A percentile compares a stretch with the other conserved stretches of the same genome.
Evolutionary conservation across 2,888 invertebrate genomes (phyloP).

Genomic region (Nephrocerus scutellatus): DNA sequence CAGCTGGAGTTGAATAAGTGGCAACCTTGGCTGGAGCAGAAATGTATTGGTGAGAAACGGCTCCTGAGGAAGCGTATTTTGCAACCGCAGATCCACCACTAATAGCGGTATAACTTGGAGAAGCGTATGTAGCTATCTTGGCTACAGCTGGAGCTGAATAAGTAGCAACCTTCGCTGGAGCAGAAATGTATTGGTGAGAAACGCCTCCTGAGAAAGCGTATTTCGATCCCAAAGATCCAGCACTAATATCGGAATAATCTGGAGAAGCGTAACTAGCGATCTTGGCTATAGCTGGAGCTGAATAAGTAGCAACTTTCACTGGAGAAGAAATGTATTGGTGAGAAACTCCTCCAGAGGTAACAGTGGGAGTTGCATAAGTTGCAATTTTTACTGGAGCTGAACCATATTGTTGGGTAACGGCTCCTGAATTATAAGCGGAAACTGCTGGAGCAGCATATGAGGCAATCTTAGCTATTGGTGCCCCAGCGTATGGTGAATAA

Average conservation of each 20-base stretch:
- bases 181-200: constrained; percentile 13
- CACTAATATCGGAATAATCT: too few relatives aligned
- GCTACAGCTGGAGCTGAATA: constrained; percentile 33
- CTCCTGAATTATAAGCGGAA: constrained; percentile 10
- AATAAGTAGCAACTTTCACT: constrained; percentile 25
- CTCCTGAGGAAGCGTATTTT: constrained; percentile 17
- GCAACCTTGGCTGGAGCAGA: constrained; percentile 19
- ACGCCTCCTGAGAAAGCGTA: constrained; percentile 15
- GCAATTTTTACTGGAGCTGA: constrained; percentile 28
- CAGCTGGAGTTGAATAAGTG: constrained; percentile 21
- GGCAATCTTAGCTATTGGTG: constrained; percentile 21
- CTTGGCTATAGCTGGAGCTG: constrained; percentile 9
- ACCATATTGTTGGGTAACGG: too few relatives aligned
- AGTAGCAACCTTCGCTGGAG: constrained; percentile 23
- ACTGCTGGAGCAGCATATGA: constrained; percentile 21
- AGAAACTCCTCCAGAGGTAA: constrained; percentile 19
- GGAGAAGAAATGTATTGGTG: constrained; percentile 15
- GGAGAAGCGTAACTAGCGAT: constrained; percentile 9
- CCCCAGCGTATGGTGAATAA: constrained; percentile 28
- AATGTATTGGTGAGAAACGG: constrained; percentile 31
- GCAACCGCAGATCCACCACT: too few relatives aligned
- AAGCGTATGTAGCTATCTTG: constrained; percentile 13
- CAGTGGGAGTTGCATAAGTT: constrained; percentile 20
- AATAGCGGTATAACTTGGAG: constrained; percentile 18
- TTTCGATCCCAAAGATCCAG: too few relatives aligned